phyloP scores from a whole-genome alignment of 2,797 vertebrate genomes.

The Melopsittacus undulatus region DNA sequence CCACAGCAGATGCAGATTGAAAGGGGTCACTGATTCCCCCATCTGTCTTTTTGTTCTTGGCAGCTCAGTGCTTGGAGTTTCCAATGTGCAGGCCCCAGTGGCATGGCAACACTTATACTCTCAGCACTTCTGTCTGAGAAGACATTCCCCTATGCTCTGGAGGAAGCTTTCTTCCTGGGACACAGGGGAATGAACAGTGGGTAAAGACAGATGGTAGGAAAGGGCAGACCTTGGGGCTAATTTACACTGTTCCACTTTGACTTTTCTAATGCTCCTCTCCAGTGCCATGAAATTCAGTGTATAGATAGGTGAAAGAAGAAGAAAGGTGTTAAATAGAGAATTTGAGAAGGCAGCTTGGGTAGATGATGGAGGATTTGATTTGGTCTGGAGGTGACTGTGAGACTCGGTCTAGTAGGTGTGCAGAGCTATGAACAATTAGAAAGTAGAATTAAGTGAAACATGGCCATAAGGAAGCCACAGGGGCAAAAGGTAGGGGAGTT shows the following conservation, averaged over 20 bases:
- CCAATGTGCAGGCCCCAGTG: background rate
- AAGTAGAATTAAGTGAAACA: background rate
- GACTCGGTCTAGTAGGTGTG: background rate
- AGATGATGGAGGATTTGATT: background rate
- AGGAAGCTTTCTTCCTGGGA: background rate
- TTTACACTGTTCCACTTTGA: background rate
- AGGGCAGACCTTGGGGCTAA: background rate
- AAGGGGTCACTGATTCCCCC: background rate
- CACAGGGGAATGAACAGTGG: background rate
- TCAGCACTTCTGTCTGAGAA: constrained; percentile 9
- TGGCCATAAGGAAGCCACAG: background rate
- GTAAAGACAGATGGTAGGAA: constrained; percentile 18
- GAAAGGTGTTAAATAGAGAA: background rate
- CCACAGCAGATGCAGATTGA: background rate
- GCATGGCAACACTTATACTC: background rate
- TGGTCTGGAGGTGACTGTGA: background rate
- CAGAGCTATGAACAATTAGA: background rate
- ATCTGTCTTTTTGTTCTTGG: background rate
- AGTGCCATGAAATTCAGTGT: background rate
- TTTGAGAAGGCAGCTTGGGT: background rate
- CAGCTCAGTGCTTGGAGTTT: background rate
- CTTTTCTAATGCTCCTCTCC: background rate
- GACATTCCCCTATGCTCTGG: background rate
- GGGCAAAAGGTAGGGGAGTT: background rate
- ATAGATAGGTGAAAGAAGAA: background rate